These are phyloP conservation scores for Parauchenoglanis ngamensis DNA, from an alignment of 2,797 vertebrate genomes.

Conservation along the genomic window DNA sequence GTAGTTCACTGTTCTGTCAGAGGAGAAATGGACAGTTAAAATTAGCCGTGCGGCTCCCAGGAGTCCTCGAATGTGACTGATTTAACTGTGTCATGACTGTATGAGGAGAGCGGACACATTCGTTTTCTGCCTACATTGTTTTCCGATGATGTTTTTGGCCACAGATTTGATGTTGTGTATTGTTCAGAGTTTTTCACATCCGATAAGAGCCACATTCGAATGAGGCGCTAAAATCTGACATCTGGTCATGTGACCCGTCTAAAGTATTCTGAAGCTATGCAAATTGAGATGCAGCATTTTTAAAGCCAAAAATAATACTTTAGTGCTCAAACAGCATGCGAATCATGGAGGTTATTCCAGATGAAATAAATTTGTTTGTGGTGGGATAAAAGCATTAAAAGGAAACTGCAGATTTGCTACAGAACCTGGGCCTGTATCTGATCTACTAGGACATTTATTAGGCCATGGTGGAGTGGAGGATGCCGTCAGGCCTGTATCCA, in stretches of 20 bases:
- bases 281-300: background rate
- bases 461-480: background rate
- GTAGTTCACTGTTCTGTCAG: conserved; percentile 17
- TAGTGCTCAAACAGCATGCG: background rate
- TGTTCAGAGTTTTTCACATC: background rate
- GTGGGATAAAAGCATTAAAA: background rate
- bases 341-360: background rate
- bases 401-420: background rate
- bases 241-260: background rate
- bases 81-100: conserved; percentile 45
- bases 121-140: background rate
- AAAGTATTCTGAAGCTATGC: background rate
- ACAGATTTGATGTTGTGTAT: no score
- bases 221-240: background rate
- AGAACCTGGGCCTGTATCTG: no score
- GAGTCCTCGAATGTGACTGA: conserved; percentile 43
- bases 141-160: background rate
- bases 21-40: conserved; percentile 36
- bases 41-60: conserved; percentile 32
- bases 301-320: background rate
- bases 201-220: background rate
- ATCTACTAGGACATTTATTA: background rate
- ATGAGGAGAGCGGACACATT: conserved; percentile 36
- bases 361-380: background rate
- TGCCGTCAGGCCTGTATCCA: background rate